These are phyloP conservation scores for Chymomyza costata DNA, from an alignment of 1,140 invertebrate genomes.

Conservation along the genomic window DNA sequence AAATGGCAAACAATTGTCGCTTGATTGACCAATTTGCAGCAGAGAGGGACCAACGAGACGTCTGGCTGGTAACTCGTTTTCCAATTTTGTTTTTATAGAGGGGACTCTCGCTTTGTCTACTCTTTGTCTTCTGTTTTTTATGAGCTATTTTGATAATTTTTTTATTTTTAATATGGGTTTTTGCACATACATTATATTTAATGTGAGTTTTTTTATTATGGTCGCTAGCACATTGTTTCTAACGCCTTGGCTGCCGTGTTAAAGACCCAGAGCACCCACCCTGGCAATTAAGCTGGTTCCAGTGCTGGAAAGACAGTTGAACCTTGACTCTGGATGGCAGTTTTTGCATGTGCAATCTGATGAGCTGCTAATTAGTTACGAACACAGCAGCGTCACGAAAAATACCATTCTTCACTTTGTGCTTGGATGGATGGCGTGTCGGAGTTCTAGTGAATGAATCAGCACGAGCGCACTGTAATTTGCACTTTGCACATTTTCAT, in stretches of 20 bases:
- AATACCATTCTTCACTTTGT: conserved; percentile 20
- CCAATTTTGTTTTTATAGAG: conserved; percentile 50
- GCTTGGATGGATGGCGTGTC: conserved; percentile 40
- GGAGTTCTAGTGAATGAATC: conserved; percentile 59
- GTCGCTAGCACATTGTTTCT: conserved; percentile 22
- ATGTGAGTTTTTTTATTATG: conserved; percentile 22
- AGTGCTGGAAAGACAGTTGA: no score
- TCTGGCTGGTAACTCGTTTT: conserved; percentile 36
- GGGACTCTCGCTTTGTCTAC: not conserved
- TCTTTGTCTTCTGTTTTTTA: conserved; percentile 10
- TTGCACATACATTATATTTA: no score
- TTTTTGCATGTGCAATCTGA: conserved; percentile 63
- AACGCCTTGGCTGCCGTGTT: not conserved
- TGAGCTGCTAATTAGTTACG: conserved; percentile 66
- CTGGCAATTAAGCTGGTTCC: no score
- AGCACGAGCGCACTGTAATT: conserved; percentile 66
- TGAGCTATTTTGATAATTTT: conserved; percentile 13
- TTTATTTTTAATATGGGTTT: not conserved
- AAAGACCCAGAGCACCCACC: no score
- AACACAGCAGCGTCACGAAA: conserved; percentile 28
- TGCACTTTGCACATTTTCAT: conserved; percentile 50
- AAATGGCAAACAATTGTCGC: conserved; percentile 65
- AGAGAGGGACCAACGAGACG: conserved; percentile 19
- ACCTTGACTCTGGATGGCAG: no score
- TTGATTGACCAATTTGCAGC: conserved; percentile 67